Percentiles rank a stretch among this genome's conserved stretches.
Evolutionary conservation across 2,797 vertebrate genomes (phyloP).

Genomic region (Sebastes aleutianus): DNA sequence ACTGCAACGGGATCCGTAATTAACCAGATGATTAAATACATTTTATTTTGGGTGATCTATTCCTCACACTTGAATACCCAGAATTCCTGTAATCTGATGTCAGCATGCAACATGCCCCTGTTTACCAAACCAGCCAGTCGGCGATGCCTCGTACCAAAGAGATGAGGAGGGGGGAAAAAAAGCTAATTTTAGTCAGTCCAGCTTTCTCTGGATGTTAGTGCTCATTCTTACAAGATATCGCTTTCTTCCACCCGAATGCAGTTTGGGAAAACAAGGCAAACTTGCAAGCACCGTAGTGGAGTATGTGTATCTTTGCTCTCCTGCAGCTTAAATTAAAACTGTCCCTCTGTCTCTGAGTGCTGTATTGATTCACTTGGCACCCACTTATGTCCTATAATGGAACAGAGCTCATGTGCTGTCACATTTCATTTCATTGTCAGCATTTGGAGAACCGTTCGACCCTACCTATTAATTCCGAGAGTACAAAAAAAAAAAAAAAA

Average conservation of each 20-base stretch:
- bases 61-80: constrained; percentile 27
- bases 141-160: constrained; percentile 1
- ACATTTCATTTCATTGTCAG: not conserved
- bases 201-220: not conserved
- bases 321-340: constrained; percentile 28
- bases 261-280: constrained; percentile 12
- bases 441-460: constrained; percentile 21
- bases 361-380: constrained; percentile 57
- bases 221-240: not conserved
- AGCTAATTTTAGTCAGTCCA: constrained; percentile 1
- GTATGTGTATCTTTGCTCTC: constrained; percentile 21
- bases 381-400: constrained; percentile 49
- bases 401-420: constrained; percentile 42
- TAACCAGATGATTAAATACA: constrained; percentile 14
- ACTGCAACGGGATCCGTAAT: constrained; percentile 13
- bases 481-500: not conserved
- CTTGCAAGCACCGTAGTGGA: not conserved
- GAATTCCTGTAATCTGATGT: constrained; percentile 53
- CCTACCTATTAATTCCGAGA: constrained; percentile 4
- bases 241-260: not conserved
- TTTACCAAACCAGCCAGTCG: constrained; percentile 34
- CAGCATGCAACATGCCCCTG: constrained; percentile 28
- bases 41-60: constrained; percentile 27
- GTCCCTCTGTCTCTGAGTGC: constrained; percentile 26
- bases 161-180: constrained; percentile 4